phyloP scores from a whole-genome alignment of 2,888 invertebrate species.

The Scaptomyza polygonia region DNA sequence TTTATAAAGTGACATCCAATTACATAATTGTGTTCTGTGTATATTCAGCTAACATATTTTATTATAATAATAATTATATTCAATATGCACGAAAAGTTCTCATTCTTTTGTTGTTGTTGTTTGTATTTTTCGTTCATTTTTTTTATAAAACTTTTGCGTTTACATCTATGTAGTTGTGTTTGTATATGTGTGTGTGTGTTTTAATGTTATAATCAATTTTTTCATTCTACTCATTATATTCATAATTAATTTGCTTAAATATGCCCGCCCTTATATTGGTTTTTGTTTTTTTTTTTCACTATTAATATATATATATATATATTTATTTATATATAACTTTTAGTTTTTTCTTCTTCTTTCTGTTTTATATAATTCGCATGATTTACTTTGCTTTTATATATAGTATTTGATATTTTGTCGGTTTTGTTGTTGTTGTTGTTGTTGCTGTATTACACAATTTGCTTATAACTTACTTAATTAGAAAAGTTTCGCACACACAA shows the following conservation, averaged over 20 bases:
- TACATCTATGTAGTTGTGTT: constrained; percentile 65
- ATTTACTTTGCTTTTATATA: constrained; percentile 61
- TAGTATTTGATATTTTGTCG: constrained; percentile 61
- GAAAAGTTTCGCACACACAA: constrained; percentile 62
- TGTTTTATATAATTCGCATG: constrained; percentile 62
- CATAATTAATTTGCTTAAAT: constrained; percentile 76
- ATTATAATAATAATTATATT: constrained; percentile 57
- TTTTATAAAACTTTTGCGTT: constrained; percentile 41
- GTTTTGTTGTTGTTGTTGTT: constrained; percentile 35
- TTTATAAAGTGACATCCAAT: constrained; percentile 53
- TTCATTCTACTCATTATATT: constrained; percentile 70
- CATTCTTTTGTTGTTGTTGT: constrained; percentile 20
- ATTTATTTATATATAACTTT: constrained; percentile 56
- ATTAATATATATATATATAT: constrained; percentile 62
- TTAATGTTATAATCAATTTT: constrained; percentile 43
- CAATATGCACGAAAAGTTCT: constrained; percentile 69
- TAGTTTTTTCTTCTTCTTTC: constrained; percentile 48
- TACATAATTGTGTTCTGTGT: constrained; percentile 41
- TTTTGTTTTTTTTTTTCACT: constrained; percentile 59
- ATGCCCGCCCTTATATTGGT: constrained; percentile 76
- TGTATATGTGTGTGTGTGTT: constrained; percentile 36
- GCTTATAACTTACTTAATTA: constrained; percentile 74
- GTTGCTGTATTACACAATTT: constrained; percentile 58
- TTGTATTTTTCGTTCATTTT: no score
- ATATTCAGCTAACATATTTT: constrained; percentile 70